Conservation (phyloP, 2,797 vertebrate genomes). For the Tragopan temminckii region DNA sequence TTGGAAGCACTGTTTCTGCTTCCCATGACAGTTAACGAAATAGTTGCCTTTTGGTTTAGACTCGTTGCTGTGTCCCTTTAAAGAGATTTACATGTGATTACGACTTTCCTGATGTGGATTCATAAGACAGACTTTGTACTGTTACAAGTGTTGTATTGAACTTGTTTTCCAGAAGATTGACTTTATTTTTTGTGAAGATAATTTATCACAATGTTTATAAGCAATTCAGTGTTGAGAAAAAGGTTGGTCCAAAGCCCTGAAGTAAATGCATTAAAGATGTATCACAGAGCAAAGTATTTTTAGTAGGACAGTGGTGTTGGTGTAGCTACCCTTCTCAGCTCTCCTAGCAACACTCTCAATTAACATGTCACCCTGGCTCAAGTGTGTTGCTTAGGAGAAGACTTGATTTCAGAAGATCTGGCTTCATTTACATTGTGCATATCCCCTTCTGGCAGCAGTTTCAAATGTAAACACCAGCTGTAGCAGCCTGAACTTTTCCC, state of each 20-base stretch:
- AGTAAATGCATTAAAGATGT: background rate
- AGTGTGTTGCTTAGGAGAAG: background rate
- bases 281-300: constrained; percentile 29
- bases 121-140: constrained; percentile 20
- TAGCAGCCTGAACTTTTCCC: background rate
- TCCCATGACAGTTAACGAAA: background rate
- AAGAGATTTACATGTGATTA: background rate
- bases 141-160: constrained; percentile 18
- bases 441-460: background rate
- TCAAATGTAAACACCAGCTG: background rate
- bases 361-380: background rate
- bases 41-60: constrained; percentile 26
- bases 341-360: background rate
- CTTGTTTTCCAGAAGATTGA: constrained; percentile 11
- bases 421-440: background rate
- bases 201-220: constrained; percentile 65
- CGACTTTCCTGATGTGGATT: background rate
- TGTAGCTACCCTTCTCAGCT: background rate
- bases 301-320: background rate
- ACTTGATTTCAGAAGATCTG: background rate
- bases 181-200: constrained; percentile 71
- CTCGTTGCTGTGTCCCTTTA: background rate
- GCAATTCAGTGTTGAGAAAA: background rate
- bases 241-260: constrained; percentile 26
- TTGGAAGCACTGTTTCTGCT: constrained; percentile 25